Evolutionary conservation across 2,888 invertebrate species (phyloP).

Genomic region (Tinea pellionella): DNA sequence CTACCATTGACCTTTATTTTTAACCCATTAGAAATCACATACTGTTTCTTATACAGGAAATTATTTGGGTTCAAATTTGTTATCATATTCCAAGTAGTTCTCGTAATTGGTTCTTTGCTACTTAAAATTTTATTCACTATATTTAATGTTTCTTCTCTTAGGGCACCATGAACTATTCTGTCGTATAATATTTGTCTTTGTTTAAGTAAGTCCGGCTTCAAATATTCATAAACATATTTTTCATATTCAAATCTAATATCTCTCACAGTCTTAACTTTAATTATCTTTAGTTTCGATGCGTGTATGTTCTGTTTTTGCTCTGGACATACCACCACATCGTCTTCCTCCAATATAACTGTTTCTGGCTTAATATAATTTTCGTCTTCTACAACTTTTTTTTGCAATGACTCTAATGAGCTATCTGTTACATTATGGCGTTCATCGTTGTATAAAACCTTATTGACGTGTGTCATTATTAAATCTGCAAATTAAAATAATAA

Average conservation of each 20-base stretch:
- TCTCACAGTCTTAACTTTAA: slow-evolving; percentile 47
- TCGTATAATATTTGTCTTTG: slow-evolving; percentile 41
- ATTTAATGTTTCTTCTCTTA: slow-evolving; percentile 34
- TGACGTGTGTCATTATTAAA: no score
- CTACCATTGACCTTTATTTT: slow-evolving; percentile 46
- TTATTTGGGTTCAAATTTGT: slow-evolving; percentile 48
- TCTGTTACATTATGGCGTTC: neutral
- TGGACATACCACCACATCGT: neutral
- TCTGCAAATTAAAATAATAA: no score
- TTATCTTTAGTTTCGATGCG: slow-evolving; percentile 41
- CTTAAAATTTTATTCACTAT: slow-evolving; percentile 40
- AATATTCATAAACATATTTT: slow-evolving; percentile 36
- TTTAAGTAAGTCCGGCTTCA: slow-evolving; percentile 38
- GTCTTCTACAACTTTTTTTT: neutral
- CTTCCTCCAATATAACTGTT: neutral
- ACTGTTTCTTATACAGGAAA: slow-evolving; percentile 36
- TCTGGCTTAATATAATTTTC: neutral
- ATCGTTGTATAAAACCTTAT: no score
- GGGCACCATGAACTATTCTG: slow-evolving; percentile 43
- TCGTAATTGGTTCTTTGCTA: slow-evolving; percentile 37
- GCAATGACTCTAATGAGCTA: neutral
- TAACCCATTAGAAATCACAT: slow-evolving; percentile 44
- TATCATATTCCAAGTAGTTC: slow-evolving; percentile 55
- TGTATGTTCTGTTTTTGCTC: slow-evolving; percentile 37
- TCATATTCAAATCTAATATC: slow-evolving; percentile 46